A percentile compares a stretch with the other conserved stretches of the same genome.
Evolutionary conservation across 2,797 vertebrate genomes (phyloP).

Genomic region (Monodelphis domestica): DNA sequence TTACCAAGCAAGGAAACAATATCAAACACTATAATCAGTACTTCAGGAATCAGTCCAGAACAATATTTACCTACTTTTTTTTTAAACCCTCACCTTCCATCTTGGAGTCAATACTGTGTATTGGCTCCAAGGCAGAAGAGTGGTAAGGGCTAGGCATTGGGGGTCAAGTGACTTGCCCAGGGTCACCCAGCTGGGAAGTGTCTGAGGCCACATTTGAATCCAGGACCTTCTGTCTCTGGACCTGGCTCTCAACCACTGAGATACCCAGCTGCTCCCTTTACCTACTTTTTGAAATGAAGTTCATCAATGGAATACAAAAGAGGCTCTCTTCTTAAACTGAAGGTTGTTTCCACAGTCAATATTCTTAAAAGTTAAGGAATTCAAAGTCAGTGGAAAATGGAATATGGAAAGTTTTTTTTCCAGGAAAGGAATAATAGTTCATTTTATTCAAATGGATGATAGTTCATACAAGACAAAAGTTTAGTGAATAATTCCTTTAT

Average conservation of each 20-base stretch:
- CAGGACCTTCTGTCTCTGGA: no score
- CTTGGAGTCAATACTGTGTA: no score
- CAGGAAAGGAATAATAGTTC: constrained; percentile 1
- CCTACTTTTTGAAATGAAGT: constrained; percentile 35
- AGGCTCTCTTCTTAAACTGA: constrained; percentile 24
- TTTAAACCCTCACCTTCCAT: no score
- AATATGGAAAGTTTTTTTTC: constrained; percentile 21
- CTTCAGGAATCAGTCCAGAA: background rate
- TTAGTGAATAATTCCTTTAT: constrained; percentile 5
- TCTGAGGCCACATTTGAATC: no score
- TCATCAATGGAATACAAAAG: constrained; percentile 24
- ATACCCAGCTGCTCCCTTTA: background rate
- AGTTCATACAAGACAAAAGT: constrained; percentile 2
- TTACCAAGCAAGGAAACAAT: background rate
- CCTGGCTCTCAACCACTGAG: no score
- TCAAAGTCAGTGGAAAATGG: constrained; percentile 21
- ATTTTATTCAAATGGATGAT: no score
- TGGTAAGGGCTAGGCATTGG: no score
- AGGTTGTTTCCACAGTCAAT: constrained; percentile 33
- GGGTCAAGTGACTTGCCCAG: no score
- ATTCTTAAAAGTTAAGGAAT: constrained; percentile 49
- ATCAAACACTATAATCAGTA: background rate
- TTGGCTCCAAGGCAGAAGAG: no score
- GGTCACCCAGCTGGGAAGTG: no score
- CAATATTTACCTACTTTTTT: background rate